These are phyloP conservation scores for Sprattus sprattus DNA, from an alignment of 2,113 vertebrate species.

Conservation along the genomic window DNA sequence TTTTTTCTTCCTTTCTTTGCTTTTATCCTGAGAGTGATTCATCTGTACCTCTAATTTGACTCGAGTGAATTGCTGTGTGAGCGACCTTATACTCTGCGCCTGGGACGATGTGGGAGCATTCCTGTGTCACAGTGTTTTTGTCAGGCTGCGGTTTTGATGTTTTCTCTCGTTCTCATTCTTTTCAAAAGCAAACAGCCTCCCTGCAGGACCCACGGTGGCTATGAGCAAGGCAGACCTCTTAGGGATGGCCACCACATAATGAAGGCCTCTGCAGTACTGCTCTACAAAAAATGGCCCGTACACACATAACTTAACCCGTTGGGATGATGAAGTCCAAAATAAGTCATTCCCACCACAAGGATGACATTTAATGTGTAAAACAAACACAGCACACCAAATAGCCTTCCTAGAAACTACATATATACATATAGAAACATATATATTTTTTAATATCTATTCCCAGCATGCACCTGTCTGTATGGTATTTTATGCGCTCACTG, in stretches of 20 bases:
- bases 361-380: neutral
- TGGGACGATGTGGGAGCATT: neutral
- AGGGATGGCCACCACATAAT: constrained; percentile 42
- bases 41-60: neutral
- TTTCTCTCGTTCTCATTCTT: constrained; percentile 26
- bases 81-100: neutral
- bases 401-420: too few species aligned
- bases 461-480: neutral
- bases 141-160: neutral
- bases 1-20: neutral
- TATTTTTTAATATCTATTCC: neutral
- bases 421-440: too few species aligned
- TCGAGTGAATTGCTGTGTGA: neutral
- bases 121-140: constrained; percentile 16
- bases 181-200: constrained; percentile 34
- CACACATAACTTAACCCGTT: neutral
- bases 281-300: neutral
- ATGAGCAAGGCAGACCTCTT: neutral
- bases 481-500: neutral
- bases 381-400: neutral
- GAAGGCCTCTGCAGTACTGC: neutral
- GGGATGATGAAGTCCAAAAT: neutral
- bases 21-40: neutral
- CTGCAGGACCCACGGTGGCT: neutral
- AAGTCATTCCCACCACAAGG: neutral